Base-by-base conservation (phyloP, 2,113 vertebrate species). In the Coturnix japonica region DNA sequence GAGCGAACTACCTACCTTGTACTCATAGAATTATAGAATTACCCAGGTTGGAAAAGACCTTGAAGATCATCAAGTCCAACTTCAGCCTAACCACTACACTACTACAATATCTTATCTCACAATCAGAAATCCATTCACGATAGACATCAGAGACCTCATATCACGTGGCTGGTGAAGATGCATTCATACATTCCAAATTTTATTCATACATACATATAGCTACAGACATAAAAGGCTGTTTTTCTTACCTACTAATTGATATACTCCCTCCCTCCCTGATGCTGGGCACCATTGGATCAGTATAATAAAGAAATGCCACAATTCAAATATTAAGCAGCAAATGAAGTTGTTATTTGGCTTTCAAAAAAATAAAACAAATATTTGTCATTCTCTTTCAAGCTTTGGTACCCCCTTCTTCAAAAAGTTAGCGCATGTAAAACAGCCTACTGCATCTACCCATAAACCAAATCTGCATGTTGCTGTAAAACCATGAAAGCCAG, bases 161-260 rank as follows among this genome's bases (percentile, higher is more conserved):
- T 12, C 11, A 5, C 8, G 13, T 3, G 7, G 53, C 14, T 59
- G 33, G 21, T 82, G 66, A 60, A 60, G 21, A 5, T 6, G 4
- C 43, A 71, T 4, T 5, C 17, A 44, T 16, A 21, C 18, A 28
- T 67, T 67, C 66, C 74, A 39, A 23, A 19, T 35, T n/a, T 67
- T 59, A 56, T 23, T 53, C 30, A 43, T 1, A 5, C 61, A 18
- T 18, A 4, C 26, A 59, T 26, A 8, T 4, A 51, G 1, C 22
- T 78, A 39, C 2, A 26, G 30, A 26, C 2, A 7, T 18, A 57
- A 77, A 7, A 1, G 0, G 2, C 19, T 70, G 35, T 44, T 15
- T 53, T 47, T 35, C 35, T 80, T 84, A 37, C 20, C 28, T 37
- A 26, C 15, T 66, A 47, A 41, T 0, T 43, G 35, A 26, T 21